Evolutionary conservation across 2,113 vertebrate species (phyloP).

Genomic region (Casuarius casuarius): DNA sequence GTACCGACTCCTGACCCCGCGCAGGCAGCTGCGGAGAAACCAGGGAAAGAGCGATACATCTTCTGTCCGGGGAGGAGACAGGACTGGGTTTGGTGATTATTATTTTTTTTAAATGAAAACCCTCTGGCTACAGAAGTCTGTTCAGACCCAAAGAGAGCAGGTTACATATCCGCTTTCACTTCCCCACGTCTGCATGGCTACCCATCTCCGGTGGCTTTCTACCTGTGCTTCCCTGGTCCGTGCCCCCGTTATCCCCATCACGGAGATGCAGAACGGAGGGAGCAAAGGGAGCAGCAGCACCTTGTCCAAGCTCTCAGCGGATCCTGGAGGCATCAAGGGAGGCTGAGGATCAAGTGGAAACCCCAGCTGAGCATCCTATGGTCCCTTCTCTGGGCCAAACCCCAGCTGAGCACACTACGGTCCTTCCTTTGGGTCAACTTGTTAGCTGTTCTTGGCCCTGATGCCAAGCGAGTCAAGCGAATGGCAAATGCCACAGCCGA

Average conservation of each 20-base stretch:
- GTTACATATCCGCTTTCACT: accelerated
- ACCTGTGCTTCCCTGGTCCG: accelerated
- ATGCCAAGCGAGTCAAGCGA: too few relatives aligned
- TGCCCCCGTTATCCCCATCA: accelerated
- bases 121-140: neutral
- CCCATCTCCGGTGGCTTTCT: accelerated
- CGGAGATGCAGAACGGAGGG: accelerated
- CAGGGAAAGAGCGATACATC: accelerated
- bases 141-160: neutral
- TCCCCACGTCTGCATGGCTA: accelerated
- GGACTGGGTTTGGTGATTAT: neutral
- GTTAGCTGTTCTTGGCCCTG: accelerated
- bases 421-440: neutral
- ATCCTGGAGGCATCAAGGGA: neutral
- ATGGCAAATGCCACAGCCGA: accelerated
- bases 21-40: neutral
- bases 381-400: too few relatives aligned
- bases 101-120: neutral
- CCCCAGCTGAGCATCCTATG: too few relatives aligned
- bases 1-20: neutral
- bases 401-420: too few relatives aligned
- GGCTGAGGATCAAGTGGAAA: neutral
- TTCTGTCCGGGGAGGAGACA: neutral
- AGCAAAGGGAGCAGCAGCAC: neutral
- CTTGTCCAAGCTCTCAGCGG: neutral